Base-by-base conservation (phyloP, 2,888 invertebrate species). In the Agrochola macilenta region DNA sequence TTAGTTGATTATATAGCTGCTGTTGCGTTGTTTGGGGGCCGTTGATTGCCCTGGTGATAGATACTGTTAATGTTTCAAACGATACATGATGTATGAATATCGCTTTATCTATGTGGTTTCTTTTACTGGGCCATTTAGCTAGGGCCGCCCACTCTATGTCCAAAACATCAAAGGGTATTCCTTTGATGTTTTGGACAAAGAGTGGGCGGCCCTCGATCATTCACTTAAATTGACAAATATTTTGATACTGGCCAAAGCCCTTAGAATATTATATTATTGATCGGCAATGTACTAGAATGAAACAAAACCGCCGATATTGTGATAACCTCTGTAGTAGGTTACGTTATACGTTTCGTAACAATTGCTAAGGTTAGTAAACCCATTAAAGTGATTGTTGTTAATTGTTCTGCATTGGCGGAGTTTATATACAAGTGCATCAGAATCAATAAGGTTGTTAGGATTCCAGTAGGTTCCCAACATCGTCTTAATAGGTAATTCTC, bases 321-420 rank as follows among this genome's bases (percentile, higher is more conserved):
- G 39, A 57, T 69, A 54, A 57, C 77, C 64, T 60, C 14, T 43
- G 26, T 17, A 49, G 54, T 35, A 64, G 43, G 64, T 52, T 58
- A 58, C 39, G 64, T 52, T 58, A 58, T 30, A 43, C 23, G 71
- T 69, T 72, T 69, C 49, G 66, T 30, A 66, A 60, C 61, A 58
- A 71, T 72, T 60, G 81, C 8, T 63, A 17, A 58, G 63, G 69
- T 84, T 68, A 20, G 26, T 65, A 73, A 73, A 76, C 72, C 57
- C 66, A 76, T 82, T 73, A 30, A 72, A 63, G 69, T 58, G 30
- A 73, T 84, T 72, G 57, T 69, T 75, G 57, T 66, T 75, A 73
- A 75, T 82, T 80, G 72, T 69, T 54, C 64, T 72, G 72, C 76
- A 76, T 58, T 82, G 84, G n/a, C 61, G 61, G 35, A 65, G 70